Conservation (phyloP, 35 echinoderm and acorn worm genomes). For the Holothuria glaberrima region DNA sequence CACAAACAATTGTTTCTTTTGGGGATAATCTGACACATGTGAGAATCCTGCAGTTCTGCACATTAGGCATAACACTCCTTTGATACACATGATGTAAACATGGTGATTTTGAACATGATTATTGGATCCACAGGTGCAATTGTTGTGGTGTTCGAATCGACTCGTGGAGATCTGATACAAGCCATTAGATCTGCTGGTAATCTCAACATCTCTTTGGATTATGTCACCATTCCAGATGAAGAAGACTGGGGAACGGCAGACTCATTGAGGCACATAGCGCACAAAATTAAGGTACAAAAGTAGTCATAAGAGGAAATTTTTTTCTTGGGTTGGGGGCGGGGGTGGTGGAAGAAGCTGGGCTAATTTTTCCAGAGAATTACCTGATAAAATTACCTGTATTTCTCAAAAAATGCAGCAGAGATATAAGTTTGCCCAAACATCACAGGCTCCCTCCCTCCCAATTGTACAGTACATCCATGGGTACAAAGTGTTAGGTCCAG, state of each 20-base stretch:
- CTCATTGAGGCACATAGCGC: constrained; percentile 75
- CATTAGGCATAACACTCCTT: no score
- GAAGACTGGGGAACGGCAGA: constrained; percentile 96
- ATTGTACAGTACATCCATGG: no score
- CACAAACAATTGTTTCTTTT: no score
- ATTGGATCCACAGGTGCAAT: constrained; percentile 65
- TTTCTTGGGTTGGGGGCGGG: neutral
- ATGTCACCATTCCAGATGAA: constrained; percentile 86
- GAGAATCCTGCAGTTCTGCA: no score
- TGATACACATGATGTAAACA: no score
- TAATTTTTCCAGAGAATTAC: neutral
- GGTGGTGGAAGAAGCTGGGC: neutral
- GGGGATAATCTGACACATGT: no score
- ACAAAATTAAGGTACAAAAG: constrained; percentile 90
- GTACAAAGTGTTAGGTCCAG: no score
- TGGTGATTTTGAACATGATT: no score
- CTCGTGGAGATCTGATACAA: constrained; percentile 68
- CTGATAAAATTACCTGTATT: no score
- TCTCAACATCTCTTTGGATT: constrained; percentile 75
- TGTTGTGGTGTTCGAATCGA: constrained; percentile 84
- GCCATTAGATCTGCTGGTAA: constrained; percentile 68
- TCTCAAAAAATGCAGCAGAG: no score
- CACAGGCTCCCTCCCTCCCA: no score
- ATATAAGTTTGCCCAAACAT: no score
- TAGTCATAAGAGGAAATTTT: neutral